phyloP scores from a whole-genome alignment of 2,113 vertebrate species.

The Strigops habroptila region DNA sequence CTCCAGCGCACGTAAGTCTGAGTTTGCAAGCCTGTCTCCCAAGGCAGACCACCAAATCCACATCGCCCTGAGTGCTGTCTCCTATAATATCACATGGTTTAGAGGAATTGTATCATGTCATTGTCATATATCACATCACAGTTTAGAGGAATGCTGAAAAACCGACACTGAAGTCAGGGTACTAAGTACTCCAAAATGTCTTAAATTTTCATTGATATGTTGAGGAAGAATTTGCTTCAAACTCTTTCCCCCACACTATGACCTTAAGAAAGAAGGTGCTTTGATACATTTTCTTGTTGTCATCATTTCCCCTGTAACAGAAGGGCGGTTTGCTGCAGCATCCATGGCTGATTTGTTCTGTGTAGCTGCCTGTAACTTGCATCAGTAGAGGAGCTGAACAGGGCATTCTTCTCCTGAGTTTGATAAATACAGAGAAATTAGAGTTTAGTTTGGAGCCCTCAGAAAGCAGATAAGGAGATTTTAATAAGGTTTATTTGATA shows the following conservation, averaged over 20 bases:
- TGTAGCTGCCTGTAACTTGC: not conserved
- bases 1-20: conserved; percentile 88
- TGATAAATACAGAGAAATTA: not conserved
- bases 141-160: not conserved
- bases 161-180: not conserved
- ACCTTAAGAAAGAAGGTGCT: not conserved
- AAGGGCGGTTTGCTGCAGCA: not conserved
- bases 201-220: not conserved
- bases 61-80: not conserved
- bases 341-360: not conserved
- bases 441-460: not conserved
- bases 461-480: not conserved
- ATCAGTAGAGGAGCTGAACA: not conserved
- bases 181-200: not conserved
- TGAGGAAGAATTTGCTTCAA: not conserved
- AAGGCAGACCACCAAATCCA: not conserved
- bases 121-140: not conserved
- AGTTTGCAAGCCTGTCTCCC: not conserved
- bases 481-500: not conserved
- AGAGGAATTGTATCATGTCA: not conserved
- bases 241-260: not conserved
- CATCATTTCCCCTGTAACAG: not conserved
- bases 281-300: not conserved
- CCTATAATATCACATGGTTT: not conserved
- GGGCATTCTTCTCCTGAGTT: not conserved